Conservation (phyloP, 2,113 vertebrate species). For the Abramis brama region DNA sequence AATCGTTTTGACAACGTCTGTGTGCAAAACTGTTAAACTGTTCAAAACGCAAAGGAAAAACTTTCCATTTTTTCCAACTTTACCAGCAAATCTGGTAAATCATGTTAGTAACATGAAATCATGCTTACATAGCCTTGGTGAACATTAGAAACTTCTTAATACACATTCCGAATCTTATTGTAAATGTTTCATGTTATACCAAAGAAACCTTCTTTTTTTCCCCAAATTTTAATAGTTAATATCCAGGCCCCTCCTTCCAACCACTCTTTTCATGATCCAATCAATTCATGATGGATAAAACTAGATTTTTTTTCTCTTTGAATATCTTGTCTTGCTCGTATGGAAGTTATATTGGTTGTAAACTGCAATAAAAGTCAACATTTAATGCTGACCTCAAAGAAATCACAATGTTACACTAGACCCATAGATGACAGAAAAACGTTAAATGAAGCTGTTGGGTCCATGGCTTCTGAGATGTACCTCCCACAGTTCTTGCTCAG, state of each 20-base stretch:
- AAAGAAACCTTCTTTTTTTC: neutral
- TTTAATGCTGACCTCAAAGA: neutral
- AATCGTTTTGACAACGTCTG: too few species aligned
- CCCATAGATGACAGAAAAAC: neutral
- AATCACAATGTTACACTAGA: neutral
- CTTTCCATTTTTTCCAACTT: too few species aligned
- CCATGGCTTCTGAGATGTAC: constrained; percentile 8
- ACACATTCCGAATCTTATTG: neutral
- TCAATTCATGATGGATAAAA: neutral
- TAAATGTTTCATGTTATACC: neutral
- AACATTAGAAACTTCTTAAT: neutral
- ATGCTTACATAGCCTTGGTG: neutral
- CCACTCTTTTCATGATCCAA: neutral
- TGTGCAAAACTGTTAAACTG: too few species aligned
- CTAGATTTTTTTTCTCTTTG: too few species aligned
- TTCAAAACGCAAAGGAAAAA: too few species aligned
- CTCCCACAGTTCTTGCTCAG: constrained; percentile 10
- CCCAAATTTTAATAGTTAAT: neutral
- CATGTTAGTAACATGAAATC: too few species aligned
- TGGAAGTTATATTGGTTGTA: neutral
- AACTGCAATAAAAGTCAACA: neutral
- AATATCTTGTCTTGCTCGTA: too few species aligned
- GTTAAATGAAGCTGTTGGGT: neutral
- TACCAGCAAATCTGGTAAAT: too few species aligned
- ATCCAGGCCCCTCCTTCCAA: neutral